phyloP scores from a whole-genome alignment of 2,113 vertebrate genomes.

The Poeciliopsis prolifica region DNA sequence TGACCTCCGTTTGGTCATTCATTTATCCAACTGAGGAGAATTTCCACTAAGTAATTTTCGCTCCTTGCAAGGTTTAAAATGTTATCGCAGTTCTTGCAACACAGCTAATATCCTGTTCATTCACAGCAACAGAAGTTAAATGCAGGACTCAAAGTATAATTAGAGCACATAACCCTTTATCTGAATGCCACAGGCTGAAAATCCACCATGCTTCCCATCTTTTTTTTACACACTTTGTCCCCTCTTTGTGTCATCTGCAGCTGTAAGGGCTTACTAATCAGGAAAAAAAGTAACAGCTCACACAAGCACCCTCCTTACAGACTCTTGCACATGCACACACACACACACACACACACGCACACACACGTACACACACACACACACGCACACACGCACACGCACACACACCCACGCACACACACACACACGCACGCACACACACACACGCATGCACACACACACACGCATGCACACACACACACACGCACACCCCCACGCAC shows the following conservation, averaged over 20 bases:
- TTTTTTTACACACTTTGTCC: slow-evolving; percentile 6
- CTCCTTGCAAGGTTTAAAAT: not conserved
- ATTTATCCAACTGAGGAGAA: not conserved
- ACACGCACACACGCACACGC: not conserved
- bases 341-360: too few relatives aligned
- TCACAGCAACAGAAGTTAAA: slow-evolving; percentile 4
- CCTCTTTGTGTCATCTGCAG: slow-evolving; percentile 55
- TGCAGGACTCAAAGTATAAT: not conserved
- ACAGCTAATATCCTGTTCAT: not conserved
- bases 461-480: slow-evolving; percentile 20
- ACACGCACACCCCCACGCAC: too few relatives aligned
- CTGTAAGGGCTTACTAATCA: slow-evolving; percentile 50
- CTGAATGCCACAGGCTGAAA: slow-evolving; percentile 1
- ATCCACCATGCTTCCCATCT: slow-evolving; percentile 3
- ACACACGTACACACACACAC: slow-evolving; percentile 6
- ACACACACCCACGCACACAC: slow-evolving; percentile 7
- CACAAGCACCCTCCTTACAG: not conserved
- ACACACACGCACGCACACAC: slow-evolving; percentile 4
- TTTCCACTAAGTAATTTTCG: not conserved
- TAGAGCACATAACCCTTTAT: not conserved
- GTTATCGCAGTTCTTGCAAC: not conserved
- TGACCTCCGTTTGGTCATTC: too few relatives aligned
- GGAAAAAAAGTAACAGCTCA: slow-evolving; percentile 11
- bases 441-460: slow-evolving; percentile 12
- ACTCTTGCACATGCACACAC: slow-evolving; percentile 25